Base-by-base conservation (phyloP, 2,888 invertebrate species). In the Cephus pygmeus region DNA sequence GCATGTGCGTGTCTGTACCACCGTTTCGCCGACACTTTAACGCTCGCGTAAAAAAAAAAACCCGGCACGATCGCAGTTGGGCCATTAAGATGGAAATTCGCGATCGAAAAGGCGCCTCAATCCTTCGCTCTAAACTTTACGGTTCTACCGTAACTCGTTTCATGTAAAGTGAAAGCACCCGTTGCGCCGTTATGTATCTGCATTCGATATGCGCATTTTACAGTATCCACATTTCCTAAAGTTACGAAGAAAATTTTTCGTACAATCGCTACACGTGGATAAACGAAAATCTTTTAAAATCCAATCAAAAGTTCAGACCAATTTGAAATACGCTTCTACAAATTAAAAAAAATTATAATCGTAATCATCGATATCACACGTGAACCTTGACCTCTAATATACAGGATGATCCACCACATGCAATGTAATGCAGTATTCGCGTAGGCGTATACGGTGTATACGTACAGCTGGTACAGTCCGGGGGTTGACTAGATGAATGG, bases 381-480 rank as follows among this genome's bases (percentile, higher is more conserved):
- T 77, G 83, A 87, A 87, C 87, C 82, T 84, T 86, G 85, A 87
- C 87, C 87, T 84, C 81, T 83, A 84, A 81, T 81, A 83, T 75
- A 85, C 80, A 81, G 78, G 78, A 80, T 69, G 76, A 79, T 75
- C 78, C 73, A 76, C 77, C 75, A 75, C 74, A 2, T 56, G 56
- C 9, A 56, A 23, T 9, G 23, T 56, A 23, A 56, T 23, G 40
- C 56, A 56, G 56, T 9, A 56, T 6, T 56, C 56, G 23, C 56
- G 56, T 56, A 56, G 56, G 56, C 9, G 56, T 56, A 9, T 23
- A 56, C 15, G 9, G 23, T 56, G 0, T 23, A 56, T 56, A 23
- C 23, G 56, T 56, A 56, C 56, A 56, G 56, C 23, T 56, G 23
- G 56, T 56, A 56, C 56, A 56, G 56, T 56, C 56, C 23, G 74